Evolutionary conservation across 64 coral and sea anemone genomes (phyloP).

Genomic region (Dendronephthya gigantea): DNA sequence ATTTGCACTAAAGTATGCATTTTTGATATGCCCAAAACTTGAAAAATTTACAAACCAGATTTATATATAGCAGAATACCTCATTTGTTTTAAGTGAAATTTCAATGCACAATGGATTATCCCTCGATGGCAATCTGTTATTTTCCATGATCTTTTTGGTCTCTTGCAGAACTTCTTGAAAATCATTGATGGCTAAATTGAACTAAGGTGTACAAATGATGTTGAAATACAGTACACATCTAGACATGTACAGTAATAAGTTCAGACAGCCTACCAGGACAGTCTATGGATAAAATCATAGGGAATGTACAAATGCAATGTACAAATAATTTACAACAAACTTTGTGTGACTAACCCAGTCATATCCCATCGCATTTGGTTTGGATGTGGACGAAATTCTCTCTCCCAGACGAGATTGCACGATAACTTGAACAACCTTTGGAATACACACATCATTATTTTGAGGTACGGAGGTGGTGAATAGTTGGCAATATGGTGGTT

Average conservation of each 20-base stretch:
- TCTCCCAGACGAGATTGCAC: constrained; percentile 87
- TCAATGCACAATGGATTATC: constrained; percentile 74
- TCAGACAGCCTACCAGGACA: too few relatives aligned
- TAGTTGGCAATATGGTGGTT: too few relatives aligned
- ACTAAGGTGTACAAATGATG: constrained; percentile 32
- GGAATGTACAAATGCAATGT: too few relatives aligned
- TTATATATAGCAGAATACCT: constrained; percentile 46
- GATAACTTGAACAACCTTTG: constrained; percentile 79
- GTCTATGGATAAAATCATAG: too few relatives aligned
- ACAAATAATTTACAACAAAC: too few relatives aligned
- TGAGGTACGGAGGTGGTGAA: too few relatives aligned
- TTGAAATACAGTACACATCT: not conserved
- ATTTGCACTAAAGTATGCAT: too few relatives aligned
- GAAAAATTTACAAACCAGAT: too few relatives aligned
- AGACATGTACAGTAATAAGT: too few relatives aligned
- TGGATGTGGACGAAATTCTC: constrained; percentile 63
- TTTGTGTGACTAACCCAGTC: constrained; percentile 75
- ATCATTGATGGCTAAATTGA: constrained; percentile 88
- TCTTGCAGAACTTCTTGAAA: constrained; percentile 61
- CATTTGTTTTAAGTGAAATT: constrained; percentile 73
- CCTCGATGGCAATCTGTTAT: constrained; percentile 47
- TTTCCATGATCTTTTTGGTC: constrained; percentile 55
- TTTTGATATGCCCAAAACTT: too few relatives aligned
- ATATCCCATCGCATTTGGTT: constrained; percentile 71
- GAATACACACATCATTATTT: not conserved